Evolutionary conservation across 2,797 vertebrate species (phyloP).

Genomic region (Spinus olivaceus): DNA sequence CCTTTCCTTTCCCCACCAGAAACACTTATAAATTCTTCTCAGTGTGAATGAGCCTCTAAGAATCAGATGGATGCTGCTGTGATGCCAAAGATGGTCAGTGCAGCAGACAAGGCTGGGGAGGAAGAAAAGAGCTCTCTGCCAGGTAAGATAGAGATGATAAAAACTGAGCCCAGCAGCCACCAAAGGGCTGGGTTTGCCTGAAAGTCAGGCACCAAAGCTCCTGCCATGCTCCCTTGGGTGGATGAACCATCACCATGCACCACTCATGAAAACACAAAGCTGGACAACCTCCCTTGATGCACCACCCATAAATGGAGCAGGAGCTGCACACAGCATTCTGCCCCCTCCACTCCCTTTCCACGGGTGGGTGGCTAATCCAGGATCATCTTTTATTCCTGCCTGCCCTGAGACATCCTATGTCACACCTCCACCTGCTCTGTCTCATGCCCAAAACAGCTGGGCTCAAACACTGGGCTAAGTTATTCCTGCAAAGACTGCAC

Average conservation of each 20-base stretch:
- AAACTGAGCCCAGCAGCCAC: neutral
- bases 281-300: neutral
- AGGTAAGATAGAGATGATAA: fast-evolving
- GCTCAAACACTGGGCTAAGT: neutral
- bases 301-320: neutral
- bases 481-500: neutral
- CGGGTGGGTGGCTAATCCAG: neutral
- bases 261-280: neutral
- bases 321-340: neutral
- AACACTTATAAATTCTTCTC: neutral
- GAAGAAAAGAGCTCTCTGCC: neutral
- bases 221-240: neutral
- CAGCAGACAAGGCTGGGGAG: neutral
- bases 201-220: neutral
- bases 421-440: neutral
- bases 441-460: neutral
- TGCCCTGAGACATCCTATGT: fast-evolving
- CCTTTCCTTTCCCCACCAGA: neutral
- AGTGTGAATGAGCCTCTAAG: neutral
- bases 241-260: neutral
- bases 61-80: fast-evolving
- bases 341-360: neutral
- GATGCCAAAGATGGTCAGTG: neutral
- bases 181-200: neutral
- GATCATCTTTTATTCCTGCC: neutral